Evolutionary conservation across 2,888 invertebrate genomes (phyloP).

Genomic region (Drymonia ruficornis): DNA sequence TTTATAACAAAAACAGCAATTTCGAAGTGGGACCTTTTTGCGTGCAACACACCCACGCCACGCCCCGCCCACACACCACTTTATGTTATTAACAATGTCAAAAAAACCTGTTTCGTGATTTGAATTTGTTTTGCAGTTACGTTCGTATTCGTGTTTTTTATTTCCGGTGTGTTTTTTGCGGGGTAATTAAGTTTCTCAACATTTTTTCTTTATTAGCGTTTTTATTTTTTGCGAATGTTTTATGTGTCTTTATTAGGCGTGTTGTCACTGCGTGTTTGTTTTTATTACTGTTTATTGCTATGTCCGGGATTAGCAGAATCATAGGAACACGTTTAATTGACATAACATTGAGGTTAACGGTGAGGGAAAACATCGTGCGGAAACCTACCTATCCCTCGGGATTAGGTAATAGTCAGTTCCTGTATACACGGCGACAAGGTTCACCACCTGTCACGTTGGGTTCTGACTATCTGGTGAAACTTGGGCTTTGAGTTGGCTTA

Average conservation of each 20-base stretch:
- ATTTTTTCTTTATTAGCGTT: not conserved
- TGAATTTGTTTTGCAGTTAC: constrained; percentile 42
- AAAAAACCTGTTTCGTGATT: constrained; percentile 51
- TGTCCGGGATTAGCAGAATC: no score
- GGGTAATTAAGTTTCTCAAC: constrained; percentile 2
- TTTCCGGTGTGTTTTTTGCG: constrained; percentile 22
- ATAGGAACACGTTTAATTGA: no score
- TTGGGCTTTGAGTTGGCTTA: no score
- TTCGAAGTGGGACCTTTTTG: constrained; percentile 54
- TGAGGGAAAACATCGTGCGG: no score
- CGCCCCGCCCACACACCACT: constrained; percentile 41
- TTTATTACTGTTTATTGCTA: not conserved
- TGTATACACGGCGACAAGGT: no score
- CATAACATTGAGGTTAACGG: no score
- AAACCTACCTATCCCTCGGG: no score
- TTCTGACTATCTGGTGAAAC: no score
- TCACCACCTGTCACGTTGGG: no score
- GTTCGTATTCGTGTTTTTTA: constrained; percentile 29
- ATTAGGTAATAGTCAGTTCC: no score
- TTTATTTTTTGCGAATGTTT: not conserved
- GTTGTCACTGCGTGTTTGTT: not conserved
- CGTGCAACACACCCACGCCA: constrained; percentile 46
- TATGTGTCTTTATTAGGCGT: not conserved
- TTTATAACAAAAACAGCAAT: constrained; percentile 61
- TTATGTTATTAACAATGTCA: constrained; percentile 49